These are phyloP conservation scores for Priocnemis perturbator DNA, from an alignment of 2,888 invertebrate species.

Conservation along the genomic window DNA sequence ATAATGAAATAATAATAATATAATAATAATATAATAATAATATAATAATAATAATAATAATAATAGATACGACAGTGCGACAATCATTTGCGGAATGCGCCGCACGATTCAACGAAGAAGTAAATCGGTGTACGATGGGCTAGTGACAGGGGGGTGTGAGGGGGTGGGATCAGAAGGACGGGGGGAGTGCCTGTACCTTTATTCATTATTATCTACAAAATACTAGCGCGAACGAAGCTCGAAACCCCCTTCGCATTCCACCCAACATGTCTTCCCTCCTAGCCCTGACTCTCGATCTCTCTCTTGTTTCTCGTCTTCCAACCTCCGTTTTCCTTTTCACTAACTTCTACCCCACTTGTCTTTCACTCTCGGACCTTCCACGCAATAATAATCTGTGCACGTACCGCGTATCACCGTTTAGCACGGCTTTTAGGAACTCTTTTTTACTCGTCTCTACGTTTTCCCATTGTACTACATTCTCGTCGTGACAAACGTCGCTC, in stretches of 20 bases:
- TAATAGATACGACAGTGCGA: slow-evolving; percentile 31
- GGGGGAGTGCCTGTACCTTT: slow-evolving; percentile 22
- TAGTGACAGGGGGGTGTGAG: slow-evolving; percentile 39
- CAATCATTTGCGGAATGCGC: slow-evolving; percentile 38
- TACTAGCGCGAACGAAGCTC: slow-evolving; percentile 28
- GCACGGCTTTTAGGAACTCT: slow-evolving; percentile 49
- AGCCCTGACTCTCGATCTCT: too few species aligned
- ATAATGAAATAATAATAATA: slow-evolving; percentile 69
- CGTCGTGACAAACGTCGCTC: slow-evolving; percentile 11
- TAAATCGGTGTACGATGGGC: slow-evolving; percentile 44
- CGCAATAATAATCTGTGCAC: slow-evolving; percentile 25
- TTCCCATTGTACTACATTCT: slow-evolving; percentile 4
- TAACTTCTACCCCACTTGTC: too few species aligned
- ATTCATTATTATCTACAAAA: slow-evolving; percentile 40
- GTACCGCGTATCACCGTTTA: slow-evolving; percentile 1
- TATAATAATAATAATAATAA: slow-evolving; percentile 51
- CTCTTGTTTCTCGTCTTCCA: not conserved
- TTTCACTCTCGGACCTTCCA: slow-evolving; percentile 34
- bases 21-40: slow-evolving; percentile 59
- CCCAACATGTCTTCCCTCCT: slow-evolving; percentile 9
- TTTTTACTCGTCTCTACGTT: slow-evolving; percentile 36
- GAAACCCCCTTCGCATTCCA: slow-evolving; percentile 16
- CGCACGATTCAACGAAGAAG: slow-evolving; percentile 33
- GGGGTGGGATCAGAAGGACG: slow-evolving; percentile 27
- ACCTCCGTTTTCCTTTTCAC: too few species aligned